A percentile compares a stretch with the other conserved stretches of the same genome.
Conservation (phyloP, 2,113 vertebrate species). For the Emberiza fucata region DNA sequence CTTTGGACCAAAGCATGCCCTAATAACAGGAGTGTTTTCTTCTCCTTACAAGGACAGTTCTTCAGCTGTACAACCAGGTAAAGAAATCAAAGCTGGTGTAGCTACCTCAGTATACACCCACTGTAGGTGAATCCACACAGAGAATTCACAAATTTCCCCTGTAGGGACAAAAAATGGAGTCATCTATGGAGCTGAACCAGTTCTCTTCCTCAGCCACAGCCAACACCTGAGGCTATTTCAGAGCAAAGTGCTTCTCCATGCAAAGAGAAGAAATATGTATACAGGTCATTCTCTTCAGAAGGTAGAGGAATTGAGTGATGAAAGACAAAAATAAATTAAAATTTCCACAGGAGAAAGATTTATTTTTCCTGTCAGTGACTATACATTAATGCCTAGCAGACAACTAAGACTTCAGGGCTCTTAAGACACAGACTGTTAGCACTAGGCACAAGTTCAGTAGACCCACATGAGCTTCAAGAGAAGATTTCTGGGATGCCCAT, state of each 20-base stretch:
- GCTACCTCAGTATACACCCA: neutral
- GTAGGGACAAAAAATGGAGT: neutral
- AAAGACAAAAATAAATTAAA: conserved; percentile 8
- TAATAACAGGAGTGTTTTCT: neutral
- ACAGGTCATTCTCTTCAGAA: neutral
- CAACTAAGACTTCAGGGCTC: neutral
- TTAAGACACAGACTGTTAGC: neutral
- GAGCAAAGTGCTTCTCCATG: neutral
- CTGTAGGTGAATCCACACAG: neutral
- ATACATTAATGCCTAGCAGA: neutral
- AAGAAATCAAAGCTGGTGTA: neutral
- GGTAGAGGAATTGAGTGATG: neutral
- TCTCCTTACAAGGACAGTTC: neutral
- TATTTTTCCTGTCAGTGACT: neutral
- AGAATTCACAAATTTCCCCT: neutral
- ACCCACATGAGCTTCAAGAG: neutral
- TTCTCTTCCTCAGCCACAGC: neutral
- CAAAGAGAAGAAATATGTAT: neutral
- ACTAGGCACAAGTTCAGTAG: neutral
- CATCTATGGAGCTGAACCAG: neutral
- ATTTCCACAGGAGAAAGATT: neutral
- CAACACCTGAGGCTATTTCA: neutral
- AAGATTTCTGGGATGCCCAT: neutral
- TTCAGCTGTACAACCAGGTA: neutral
- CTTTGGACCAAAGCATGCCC: neutral